Evolutionary conservation across 1,140 invertebrate species (phyloP), one percentile per base, ranked within the genome.

Genomic region (Tribolium madens): DNA sequence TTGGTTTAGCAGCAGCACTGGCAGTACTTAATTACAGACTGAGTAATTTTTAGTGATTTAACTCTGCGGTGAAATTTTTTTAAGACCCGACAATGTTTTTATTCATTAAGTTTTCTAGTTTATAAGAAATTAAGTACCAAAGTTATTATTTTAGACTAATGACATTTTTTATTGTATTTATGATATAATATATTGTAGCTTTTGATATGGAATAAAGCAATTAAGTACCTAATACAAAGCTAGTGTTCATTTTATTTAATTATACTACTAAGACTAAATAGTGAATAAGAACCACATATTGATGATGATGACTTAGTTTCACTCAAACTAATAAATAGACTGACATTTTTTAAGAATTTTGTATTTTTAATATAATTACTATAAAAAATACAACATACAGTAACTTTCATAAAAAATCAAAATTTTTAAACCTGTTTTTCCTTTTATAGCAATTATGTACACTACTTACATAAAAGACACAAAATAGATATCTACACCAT

Each of bases 171-270:
- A 76, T 73, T 79, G 60, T 76, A 76, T 78, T 76, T 78, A 76
- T 75, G 57, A 69, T 69, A 71, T 72, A 72, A 72, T 72, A 72
- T 72, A 71, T 57, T 79, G 78, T 79, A 79, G 78, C 78, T 79
- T 79, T 79, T 79, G 60, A 79, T 79, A 79, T 79, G 21, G 75
- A 79, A 70, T 79, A 76, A 75, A 75, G 47, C 70, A 72, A 52
- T 72, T 72, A 72, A 64, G 21, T 64, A 64, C 57, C 57, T 64
- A 64, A 64, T 14, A 33, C 26, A 64, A 64, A 64, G 21, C 57
- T 33, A 64, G 21, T 33, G 57, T 64, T 64, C 12, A 31, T 33
- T 64, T 64, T 33, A 57, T 18, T 42, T 18, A 17, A 57, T 26
- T 57, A 57, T 5, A 14, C 31, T 26, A 64, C 26, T 64, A 64